These are phyloP conservation scores for Drosophila navojoa DNA, from an alignment of 1,140 invertebrate genomes.

Conservation along the genomic window DNA sequence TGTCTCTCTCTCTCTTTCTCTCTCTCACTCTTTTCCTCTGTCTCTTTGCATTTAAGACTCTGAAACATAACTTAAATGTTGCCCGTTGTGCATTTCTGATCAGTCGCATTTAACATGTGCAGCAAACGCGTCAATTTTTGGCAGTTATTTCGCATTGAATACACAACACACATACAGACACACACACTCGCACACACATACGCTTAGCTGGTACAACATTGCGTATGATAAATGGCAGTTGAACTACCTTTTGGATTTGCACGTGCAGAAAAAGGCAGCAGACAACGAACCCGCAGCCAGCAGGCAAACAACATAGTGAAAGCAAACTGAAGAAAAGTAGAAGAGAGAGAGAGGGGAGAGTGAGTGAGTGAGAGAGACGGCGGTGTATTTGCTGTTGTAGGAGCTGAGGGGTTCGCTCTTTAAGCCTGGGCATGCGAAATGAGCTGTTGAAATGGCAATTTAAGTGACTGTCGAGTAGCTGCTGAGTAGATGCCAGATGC, in stretches of 20 bases:
- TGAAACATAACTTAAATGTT: conserved; percentile 48
- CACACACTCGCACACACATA: neutral
- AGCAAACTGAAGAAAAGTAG: conserved; percentile 5
- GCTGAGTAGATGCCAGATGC: conserved; percentile 53
- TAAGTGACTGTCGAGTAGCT: conserved; percentile 73
- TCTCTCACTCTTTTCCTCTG: neutral
- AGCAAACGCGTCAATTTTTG: conserved; percentile 58
- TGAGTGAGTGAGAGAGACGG: neutral
- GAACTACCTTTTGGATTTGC: conserved; percentile 73
- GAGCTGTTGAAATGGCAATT: conserved; percentile 80
- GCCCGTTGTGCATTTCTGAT: conserved; percentile 58
- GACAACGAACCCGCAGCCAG: conserved; percentile 50
- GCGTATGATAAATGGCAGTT: conserved; percentile 80
- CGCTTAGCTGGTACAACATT: conserved; percentile 51
- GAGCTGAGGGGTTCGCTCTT: conserved; percentile 21
- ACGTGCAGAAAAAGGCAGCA: conserved; percentile 59
- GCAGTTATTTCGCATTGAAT: conserved; percentile 53
- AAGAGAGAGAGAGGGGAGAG: neutral
- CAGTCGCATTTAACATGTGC: conserved; percentile 53
- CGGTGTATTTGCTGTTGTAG: neutral
- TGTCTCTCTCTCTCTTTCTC: neutral
- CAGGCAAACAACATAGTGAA: conserved; percentile 28
- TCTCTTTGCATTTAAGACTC: neutral
- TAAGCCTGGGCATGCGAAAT: conserved; percentile 62
- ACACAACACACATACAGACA: conserved; percentile 13